phyloP scores from a whole-genome alignment of 2,888 invertebrate species.

The Allolobophora icterica region DNA sequence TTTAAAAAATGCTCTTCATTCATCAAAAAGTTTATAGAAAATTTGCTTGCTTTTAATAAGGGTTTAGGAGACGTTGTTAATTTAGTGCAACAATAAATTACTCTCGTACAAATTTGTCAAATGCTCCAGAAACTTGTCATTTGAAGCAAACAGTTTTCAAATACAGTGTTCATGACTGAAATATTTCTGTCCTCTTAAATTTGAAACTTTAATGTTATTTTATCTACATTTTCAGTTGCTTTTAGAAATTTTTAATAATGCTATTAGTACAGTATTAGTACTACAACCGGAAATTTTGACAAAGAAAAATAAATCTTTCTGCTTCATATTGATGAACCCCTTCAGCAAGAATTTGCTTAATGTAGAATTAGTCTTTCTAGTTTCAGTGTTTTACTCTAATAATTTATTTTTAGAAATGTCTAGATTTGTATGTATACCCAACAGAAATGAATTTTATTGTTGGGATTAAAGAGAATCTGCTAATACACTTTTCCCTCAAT shows the following conservation, averaged over 20 bases:
- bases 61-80: too few relatives aligned
- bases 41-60: neutral
- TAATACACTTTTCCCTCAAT: neutral
- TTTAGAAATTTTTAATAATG: too few relatives aligned
- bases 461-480: neutral
- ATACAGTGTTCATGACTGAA: neutral
- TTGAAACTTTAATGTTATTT: too few relatives aligned
- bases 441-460: neutral
- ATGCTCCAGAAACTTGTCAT: neutral
- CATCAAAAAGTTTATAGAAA: neutral
- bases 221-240: too few relatives aligned
- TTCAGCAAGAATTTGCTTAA: neutral
- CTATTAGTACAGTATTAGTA: too few relatives aligned
- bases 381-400: neutral
- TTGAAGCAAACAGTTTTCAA: neutral
- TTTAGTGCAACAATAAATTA: too few relatives aligned
- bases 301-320: conserved; percentile 17
- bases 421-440: neutral
- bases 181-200: neutral
- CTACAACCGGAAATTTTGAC: neutral
- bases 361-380: neutral
- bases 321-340: neutral
- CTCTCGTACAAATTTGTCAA: neutral
- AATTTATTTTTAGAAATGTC: conserved; percentile 6
- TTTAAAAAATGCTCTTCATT: neutral